Conservation (phyloP, 2,113 vertebrate species). For the Poeciliopsis retropinna region DNA sequence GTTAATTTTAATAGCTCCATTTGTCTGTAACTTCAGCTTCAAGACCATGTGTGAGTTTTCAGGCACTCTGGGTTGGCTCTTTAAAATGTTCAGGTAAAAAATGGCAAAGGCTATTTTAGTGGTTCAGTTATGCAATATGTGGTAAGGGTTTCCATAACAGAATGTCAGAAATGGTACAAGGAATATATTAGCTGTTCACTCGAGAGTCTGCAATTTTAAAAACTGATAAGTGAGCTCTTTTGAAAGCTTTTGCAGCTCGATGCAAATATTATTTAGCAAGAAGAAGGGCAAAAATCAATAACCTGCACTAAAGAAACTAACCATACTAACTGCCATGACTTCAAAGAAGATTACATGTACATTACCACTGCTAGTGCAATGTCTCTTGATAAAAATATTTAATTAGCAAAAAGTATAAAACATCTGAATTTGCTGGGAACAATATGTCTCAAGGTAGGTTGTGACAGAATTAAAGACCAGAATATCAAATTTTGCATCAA, state of each 20-base stretch:
- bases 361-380: not conserved
- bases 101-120: too few species aligned
- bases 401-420: not conserved
- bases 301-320: not conserved
- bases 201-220: not conserved
- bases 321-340: not conserved
- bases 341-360: not conserved
- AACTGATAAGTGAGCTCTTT: not conserved
- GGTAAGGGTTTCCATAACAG: too few species aligned
- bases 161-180: too few species aligned
- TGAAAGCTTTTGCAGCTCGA: not conserved
- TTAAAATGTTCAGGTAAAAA: too few species aligned
- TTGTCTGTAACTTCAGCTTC: too few species aligned
- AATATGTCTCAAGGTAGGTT: not conserved
- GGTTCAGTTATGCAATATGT: too few species aligned
- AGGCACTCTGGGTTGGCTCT: too few species aligned
- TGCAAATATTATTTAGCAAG: not conserved
- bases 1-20: too few species aligned
- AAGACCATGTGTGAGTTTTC: too few species aligned
- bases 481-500: not conserved
- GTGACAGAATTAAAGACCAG: conserved; percentile 1
- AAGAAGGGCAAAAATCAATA: not conserved
- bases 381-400: not conserved
- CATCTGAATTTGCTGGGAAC: not conserved
- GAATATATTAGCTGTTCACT: not conserved